Evolutionary conservation across 2,113 vertebrate species (phyloP).

Genomic region (Anhinga anhinga): DNA sequence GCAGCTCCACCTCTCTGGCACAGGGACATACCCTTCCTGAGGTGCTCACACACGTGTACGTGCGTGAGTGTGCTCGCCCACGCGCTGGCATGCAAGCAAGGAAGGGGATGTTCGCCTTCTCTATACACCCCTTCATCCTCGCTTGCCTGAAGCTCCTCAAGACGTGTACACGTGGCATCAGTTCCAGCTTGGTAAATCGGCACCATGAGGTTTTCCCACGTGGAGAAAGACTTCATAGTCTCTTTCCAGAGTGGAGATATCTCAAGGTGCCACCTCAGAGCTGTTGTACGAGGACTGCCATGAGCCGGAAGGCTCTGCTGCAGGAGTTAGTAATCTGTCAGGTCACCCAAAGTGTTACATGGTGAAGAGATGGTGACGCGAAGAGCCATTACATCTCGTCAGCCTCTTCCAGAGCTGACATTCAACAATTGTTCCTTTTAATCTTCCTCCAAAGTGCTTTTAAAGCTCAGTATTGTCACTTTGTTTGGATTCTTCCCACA

Average conservation of each 20-base stretch:
- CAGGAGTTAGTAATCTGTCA: neutral
- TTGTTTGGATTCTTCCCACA: neutral
- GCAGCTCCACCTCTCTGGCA: neutral
- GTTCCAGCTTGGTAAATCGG: neutral
- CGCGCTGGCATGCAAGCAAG: neutral
- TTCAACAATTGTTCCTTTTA: neutral
- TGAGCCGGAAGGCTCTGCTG: neutral
- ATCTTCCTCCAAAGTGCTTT: neutral
- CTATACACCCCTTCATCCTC: neutral
- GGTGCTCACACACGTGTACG: neutral
- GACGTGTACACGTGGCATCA: neutral
- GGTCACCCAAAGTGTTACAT: neutral
- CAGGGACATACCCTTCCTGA: neutral
- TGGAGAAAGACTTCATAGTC: neutral
- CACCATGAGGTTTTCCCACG: neutral
- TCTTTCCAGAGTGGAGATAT: neutral
- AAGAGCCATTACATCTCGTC: neutral
- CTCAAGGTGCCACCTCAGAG: neutral
- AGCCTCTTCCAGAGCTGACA: neutral
- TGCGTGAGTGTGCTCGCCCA: neutral
- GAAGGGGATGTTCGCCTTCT: rapidly evolving
- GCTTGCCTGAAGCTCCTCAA: neutral
- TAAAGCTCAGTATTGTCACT: neutral
- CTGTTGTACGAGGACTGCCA: neutral
- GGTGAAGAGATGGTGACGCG: neutral